Percentiles rank a stretch among this genome's conserved stretches.
Conservation (phyloP, 2,113 vertebrate genomes). For the Taurulus bubalis region DNA sequence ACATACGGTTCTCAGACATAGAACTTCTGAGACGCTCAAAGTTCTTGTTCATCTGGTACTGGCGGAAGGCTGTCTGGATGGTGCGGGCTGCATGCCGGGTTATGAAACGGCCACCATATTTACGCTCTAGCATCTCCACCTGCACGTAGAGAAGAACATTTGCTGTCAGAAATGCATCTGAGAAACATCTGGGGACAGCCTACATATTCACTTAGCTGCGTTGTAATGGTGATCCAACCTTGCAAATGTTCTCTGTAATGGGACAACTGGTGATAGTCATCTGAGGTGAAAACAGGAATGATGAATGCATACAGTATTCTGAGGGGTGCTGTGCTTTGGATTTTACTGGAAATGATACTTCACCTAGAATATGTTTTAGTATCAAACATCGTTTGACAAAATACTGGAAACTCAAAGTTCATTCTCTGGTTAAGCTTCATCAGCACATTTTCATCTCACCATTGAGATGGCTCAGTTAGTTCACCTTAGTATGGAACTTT, state of each 20-base stretch:
- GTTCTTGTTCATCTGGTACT: slow-evolving; percentile 99
- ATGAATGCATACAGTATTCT: neutral
- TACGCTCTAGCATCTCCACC: slow-evolving; percentile 99
- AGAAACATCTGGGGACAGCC: neutral
- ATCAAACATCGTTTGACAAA: neutral
- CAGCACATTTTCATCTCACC: neutral
- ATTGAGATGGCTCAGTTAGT: neutral
- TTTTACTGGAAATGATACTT: neutral
- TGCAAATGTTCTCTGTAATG: neutral
- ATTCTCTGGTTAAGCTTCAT: neutral
- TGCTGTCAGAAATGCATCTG: neutral
- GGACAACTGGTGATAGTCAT: neutral
- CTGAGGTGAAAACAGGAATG: neutral
- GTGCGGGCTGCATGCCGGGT: slow-evolving; percentile 97
- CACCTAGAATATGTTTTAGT: neutral
- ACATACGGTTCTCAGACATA: slow-evolving; percentile 99
- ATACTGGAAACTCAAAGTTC: neutral
- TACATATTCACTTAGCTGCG: neutral
- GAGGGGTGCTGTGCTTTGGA: neutral
- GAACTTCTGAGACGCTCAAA: slow-evolving; percentile 97
- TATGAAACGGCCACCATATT: slow-evolving; percentile 99
- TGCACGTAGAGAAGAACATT: slow-evolving; percentile 62
- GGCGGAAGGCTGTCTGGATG: slow-evolving; percentile 97
- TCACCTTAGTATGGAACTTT: neutral
- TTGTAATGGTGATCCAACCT: neutral